Conservation (phyloP, 2,888 invertebrate genomes). For the Morpho helenor region DNA sequence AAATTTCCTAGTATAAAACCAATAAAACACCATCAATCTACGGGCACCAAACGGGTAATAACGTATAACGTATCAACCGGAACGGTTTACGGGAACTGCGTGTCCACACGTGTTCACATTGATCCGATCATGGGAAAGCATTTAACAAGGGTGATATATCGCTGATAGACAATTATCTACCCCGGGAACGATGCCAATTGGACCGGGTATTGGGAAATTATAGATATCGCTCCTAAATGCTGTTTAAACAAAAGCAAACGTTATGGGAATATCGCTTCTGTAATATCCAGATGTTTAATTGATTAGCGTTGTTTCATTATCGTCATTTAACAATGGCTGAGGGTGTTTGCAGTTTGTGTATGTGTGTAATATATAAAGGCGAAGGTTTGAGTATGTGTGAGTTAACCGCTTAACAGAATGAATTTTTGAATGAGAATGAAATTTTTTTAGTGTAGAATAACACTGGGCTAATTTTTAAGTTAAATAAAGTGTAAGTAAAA, state of each 20-base stretch:
- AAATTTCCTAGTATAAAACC: too few relatives aligned
- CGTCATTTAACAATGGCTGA: slow-evolving; percentile 1
- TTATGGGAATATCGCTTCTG: slow-evolving; percentile 23
- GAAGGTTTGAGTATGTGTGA: too few relatives aligned
- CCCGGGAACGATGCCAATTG: slow-evolving; percentile 38
- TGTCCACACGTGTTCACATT: slow-evolving; percentile 24
- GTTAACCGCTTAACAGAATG: too few relatives aligned
- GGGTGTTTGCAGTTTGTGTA: not conserved
- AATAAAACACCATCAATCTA: too few relatives aligned
- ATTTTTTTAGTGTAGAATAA: too few relatives aligned
- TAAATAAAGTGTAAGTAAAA: too few relatives aligned
- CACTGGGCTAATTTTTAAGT: too few relatives aligned
- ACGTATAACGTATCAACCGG: slow-evolving; percentile 27
- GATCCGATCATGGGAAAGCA: slow-evolving; percentile 63
- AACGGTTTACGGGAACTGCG: slow-evolving; percentile 21
- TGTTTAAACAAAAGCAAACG: slow-evolving; percentile 21
- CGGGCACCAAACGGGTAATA: slow-evolving; percentile 11
- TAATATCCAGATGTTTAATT: slow-evolving; percentile 6
- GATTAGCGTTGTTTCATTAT: slow-evolving; percentile 2
- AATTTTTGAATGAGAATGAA: too few relatives aligned
- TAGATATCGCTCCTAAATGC: slow-evolving; percentile 38
- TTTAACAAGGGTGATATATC: slow-evolving; percentile 66
- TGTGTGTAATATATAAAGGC: too few relatives aligned
- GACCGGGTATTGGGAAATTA: slow-evolving; percentile 46
- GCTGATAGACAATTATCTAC: slow-evolving; percentile 66